Evolutionary conservation across 2,888 invertebrate genomes (phyloP).

Genomic region (Eremobia ochroleuca): DNA sequence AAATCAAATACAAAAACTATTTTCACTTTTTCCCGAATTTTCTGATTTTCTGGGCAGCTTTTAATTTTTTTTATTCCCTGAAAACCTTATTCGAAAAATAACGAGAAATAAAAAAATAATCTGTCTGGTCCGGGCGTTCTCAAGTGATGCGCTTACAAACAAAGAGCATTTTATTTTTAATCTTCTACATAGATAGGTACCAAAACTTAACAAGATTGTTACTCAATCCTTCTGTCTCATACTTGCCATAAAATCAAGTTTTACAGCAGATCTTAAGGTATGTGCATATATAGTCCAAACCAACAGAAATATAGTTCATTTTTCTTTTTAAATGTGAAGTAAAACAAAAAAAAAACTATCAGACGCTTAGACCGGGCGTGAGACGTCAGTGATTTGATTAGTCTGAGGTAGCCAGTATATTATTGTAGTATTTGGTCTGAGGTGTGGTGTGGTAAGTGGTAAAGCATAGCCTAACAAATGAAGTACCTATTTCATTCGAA

Average conservation of each 20-base stretch:
- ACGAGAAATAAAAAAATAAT: background rate
- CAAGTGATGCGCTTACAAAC: background rate
- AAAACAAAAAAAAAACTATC: background rate
- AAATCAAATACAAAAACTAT: too few relatives aligned
- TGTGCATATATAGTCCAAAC: background rate
- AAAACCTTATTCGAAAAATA: background rate
- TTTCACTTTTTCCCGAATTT: too few relatives aligned
- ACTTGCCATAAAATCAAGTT: background rate
- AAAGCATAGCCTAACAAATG: slow-evolving; percentile 13
- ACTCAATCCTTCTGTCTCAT: background rate
- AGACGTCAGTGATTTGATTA: background rate
- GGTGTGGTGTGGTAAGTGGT: too few relatives aligned
- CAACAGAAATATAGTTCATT: background rate
- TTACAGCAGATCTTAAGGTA: background rate
- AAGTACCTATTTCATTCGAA: slow-evolving; percentile 19
- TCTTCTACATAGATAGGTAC: background rate
- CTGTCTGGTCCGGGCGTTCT: background rate
- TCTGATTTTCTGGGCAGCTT: background rate
- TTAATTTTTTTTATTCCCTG: background rate
- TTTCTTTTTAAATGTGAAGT: background rate
- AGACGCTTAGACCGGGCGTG: background rate
- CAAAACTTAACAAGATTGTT: background rate
- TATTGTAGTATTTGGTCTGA: background rate
- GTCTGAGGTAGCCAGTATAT: too few relatives aligned
- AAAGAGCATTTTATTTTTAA: background rate